phyloP scores from a whole-genome alignment of 2,113 vertebrate species.

The Azemiops feae region DNA sequence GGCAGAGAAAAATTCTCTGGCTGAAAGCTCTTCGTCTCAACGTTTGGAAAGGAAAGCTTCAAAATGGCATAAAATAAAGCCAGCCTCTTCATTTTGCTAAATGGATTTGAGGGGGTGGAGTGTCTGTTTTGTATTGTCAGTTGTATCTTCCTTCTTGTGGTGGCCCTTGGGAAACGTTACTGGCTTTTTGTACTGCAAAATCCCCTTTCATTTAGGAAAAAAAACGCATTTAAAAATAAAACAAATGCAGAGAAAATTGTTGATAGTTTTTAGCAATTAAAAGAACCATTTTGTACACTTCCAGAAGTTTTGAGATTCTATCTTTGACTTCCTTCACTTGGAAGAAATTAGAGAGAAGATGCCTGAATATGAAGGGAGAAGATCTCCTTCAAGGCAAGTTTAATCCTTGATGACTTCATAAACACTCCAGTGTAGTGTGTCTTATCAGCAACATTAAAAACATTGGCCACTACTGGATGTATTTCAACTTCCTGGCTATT shows the following conservation, averaged over 20 bases:
- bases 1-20: constrained; percentile 18
- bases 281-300: background rate
- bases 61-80: constrained; percentile 5
- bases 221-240: background rate
- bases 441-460: background rate
- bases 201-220: background rate
- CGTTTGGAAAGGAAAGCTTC: constrained; percentile 14
- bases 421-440: background rate
- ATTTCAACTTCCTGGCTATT: background rate
- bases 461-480: background rate
- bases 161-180: background rate
- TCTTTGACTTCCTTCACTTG: background rate
- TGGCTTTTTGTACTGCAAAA: background rate
- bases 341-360: background rate
- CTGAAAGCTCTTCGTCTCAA: background rate
- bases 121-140: background rate
- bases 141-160: background rate
- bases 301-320: background rate
- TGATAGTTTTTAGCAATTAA: background rate
- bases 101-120: background rate
- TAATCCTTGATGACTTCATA: background rate
- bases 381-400: background rate
- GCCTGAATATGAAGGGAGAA: background rate
- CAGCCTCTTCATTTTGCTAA: constrained; percentile 11
- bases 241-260: background rate